phyloP scores from a whole-genome alignment of 2,113 vertebrate genomes.

The Struthidea cinerea region DNA sequence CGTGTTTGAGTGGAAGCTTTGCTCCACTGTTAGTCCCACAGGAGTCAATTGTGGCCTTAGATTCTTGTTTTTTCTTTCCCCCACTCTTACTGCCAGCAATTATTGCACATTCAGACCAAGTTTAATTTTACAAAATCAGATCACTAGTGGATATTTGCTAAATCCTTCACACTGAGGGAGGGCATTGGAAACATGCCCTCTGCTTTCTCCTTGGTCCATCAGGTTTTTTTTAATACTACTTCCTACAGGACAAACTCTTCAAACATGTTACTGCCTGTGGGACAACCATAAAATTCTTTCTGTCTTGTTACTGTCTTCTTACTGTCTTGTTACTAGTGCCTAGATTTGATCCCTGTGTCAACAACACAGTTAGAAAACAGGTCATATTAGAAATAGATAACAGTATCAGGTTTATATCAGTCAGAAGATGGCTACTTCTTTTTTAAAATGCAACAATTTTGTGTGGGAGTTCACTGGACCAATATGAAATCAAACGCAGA shows the following conservation, averaged over 20 bases:
- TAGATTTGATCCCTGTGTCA: neutral
- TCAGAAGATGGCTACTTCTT: neutral
- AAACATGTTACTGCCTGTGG: neutral
- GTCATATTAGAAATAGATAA: neutral
- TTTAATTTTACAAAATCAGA: neutral
- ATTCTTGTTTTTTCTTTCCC: neutral
- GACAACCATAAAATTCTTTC: neutral
- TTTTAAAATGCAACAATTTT: neutral
- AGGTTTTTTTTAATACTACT: neutral
- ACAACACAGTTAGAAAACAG: neutral
- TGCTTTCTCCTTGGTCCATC: neutral
- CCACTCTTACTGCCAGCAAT: neutral
- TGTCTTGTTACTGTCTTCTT: neutral
- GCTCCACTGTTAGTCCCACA: neutral
- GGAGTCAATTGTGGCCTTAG: neutral
- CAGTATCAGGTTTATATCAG: neutral
- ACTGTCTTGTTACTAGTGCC: neutral
- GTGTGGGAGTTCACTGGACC: neutral
- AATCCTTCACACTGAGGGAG: neutral
- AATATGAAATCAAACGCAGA: constrained; percentile 13
- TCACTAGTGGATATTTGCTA: neutral
- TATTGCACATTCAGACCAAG: neutral
- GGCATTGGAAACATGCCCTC: neutral
- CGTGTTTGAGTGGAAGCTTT: neutral
- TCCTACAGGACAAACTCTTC: neutral